Percentiles rank a stretch among this genome's conserved stretches.
These are phyloP conservation scores for Drosophila siamana DNA, from an alignment of 2,888 invertebrate species.

Conservation along the genomic window DNA sequence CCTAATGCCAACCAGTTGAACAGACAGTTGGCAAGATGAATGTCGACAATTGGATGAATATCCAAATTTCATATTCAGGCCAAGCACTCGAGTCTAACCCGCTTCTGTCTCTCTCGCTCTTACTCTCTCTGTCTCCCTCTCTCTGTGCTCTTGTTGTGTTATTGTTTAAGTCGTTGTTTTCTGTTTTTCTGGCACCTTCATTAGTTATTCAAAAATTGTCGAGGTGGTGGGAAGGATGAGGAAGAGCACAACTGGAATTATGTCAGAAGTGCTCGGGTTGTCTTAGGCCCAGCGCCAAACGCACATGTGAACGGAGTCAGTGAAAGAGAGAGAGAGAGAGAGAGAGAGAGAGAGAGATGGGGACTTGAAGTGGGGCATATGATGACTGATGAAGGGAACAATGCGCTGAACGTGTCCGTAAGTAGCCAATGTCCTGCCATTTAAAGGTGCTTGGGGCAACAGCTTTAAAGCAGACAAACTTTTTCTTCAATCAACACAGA, in stretches of 20 bases:
- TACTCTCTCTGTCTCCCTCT: background rate
- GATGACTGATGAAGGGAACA: slow-evolving; percentile 33
- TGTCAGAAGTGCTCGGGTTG: slow-evolving; percentile 64
- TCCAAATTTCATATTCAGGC: slow-evolving; percentile 79
- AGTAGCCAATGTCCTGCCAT: slow-evolving; percentile 22
- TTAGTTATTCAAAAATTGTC: slow-evolving; percentile 81
- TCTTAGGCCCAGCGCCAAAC: slow-evolving; percentile 38
- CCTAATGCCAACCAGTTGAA: slow-evolving; percentile 70
- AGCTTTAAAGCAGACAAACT: slow-evolving; percentile 4
- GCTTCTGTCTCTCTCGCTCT: slow-evolving; percentile 5
- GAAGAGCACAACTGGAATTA: slow-evolving; percentile 68
- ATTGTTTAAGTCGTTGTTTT: slow-evolving; percentile 66
- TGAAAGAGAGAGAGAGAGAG: background rate
- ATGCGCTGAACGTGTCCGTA: slow-evolving; percentile 3
- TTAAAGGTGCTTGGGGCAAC: slow-evolving; percentile 9
- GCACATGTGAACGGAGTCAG: slow-evolving; percentile 61
- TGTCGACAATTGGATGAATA: slow-evolving; percentile 76
- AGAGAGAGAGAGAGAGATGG: background rate
- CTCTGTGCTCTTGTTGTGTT: slow-evolving; percentile 34
- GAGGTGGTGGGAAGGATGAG: slow-evolving; percentile 35
- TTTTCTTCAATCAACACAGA: background rate
- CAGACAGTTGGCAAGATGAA: slow-evolving; percentile 80
- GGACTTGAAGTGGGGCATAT: too few species aligned
- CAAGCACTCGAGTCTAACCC: slow-evolving; percentile 58
- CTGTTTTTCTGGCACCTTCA: slow-evolving; percentile 74